phyloP scores from a whole-genome alignment of 2,113 vertebrate genomes.

The Zeus faber region DNA sequence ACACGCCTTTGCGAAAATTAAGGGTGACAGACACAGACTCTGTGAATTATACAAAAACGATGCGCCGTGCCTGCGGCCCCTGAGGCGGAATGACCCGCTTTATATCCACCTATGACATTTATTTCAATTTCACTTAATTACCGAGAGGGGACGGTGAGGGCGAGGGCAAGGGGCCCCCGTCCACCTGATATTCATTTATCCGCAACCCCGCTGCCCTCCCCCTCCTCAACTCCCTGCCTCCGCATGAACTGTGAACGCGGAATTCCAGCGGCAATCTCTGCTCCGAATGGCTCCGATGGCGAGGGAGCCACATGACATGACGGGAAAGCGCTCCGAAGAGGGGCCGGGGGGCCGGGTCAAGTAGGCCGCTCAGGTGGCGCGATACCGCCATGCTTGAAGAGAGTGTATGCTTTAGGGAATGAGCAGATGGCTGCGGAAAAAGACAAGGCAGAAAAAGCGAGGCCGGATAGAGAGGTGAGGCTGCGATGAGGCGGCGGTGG shows the following conservation, averaged over 20 bases:
- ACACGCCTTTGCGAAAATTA: constrained; percentile 47
- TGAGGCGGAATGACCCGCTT: constrained; percentile 11
- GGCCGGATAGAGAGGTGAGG: constrained; percentile 47
- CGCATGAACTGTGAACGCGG: background rate
- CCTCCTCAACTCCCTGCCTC: background rate
- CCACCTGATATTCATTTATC: background rate
- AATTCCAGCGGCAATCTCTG: constrained; percentile 41
- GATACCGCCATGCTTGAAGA: constrained; percentile 54
- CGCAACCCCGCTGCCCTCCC: constrained; percentile 13
- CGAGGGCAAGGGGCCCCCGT: background rate
- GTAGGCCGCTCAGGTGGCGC: constrained; percentile 62
- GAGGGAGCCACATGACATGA: too few relatives aligned
- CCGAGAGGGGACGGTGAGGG: constrained; percentile 24
- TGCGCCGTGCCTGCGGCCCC: too few relatives aligned
- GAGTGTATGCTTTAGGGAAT: constrained; percentile 60
- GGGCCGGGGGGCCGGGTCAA: constrained; percentile 11
- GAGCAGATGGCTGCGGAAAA: constrained; percentile 59
- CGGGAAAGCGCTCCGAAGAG: constrained; percentile 56
- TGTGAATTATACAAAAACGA: constrained; percentile 49
- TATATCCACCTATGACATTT: constrained; percentile 44
- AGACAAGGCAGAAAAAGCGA: constrained; percentile 47
- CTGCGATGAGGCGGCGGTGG: too few relatives aligned
- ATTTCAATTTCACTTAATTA: constrained; percentile 60
- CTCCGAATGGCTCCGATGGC: constrained; percentile 26
- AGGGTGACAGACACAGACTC: constrained; percentile 49